Evolutionary conservation across 2,797 vertebrate species (phyloP), one percentile per base, ranked within the genome.

Genomic region (Tadarida brasiliensis): DNA sequence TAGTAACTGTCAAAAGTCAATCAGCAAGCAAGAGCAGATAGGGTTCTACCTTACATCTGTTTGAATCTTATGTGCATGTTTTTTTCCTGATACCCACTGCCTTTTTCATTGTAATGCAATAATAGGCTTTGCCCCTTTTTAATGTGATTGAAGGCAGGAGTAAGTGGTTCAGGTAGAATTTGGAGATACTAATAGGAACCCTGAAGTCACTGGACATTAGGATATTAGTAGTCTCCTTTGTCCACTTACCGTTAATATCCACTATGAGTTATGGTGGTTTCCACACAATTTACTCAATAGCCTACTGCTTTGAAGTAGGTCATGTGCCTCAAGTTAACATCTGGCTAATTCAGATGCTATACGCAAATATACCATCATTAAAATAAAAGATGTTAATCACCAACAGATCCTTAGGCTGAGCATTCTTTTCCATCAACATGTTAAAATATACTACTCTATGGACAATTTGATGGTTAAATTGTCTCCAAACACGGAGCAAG

Each of bases 361-460:
- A 26, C 22, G 68, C 20, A 9, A 84, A 26, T 84, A 84, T 68
- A 84, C 20, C 63, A 68, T 68, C 82, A 68, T 67, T 84, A 68
- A 68, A 84, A 68, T 84, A 87, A 74, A 89, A 81, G 81, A 26
- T 2, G 11, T 59, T 20, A 9, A 61, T 91, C 33, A 88, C 16
- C 22, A 67, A 91, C 39, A 78, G 19, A 70, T 77, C 84, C 33
- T 89, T 67, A 91, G 39, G 24, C 35, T 77, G 49, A 47, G 3
- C 22, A 73, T 91, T 85, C 17, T 11, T 68, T 94, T 80, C 82
- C 44, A 87, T n/a, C 30, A 71, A 61, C 49, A 67, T 59, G 49
- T 89, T 89, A 77, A 95, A 86, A 65, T 91, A 63, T 26, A 90
- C 39, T 80, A 96, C n/a, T 90, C 51, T 71, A 49, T 35, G 57